Evolutionary conservation across 2,797 vertebrate species (phyloP).

Genomic region (Orestias chungarensis): DNA sequence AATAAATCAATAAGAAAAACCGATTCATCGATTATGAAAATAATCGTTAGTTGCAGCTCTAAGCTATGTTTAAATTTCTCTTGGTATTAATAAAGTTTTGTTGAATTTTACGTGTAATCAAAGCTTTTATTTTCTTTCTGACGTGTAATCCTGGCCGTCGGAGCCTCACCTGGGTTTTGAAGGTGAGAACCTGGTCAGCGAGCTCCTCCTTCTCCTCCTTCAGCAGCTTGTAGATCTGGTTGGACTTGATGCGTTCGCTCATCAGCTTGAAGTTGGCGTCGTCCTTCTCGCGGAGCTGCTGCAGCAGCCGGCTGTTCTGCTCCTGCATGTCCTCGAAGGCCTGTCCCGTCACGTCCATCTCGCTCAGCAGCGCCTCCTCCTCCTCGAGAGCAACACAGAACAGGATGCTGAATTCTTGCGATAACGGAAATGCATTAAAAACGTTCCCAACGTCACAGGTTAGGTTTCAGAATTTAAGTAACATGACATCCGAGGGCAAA

Average conservation of each 20-base stretch:
- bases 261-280: slow-evolving; percentile 96
- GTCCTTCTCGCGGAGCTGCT: slow-evolving; percentile 92
- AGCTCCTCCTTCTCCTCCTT: slow-evolving; percentile 93
- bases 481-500: too few relatives aligned
- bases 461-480: too few relatives aligned
- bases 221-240: slow-evolving; percentile 94
- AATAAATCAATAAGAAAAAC: too few relatives aligned
- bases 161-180: slow-evolving; percentile 88
- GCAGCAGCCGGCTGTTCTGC: slow-evolving; percentile 91
- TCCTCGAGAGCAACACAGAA: slow-evolving; percentile 75
- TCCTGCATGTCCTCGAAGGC: slow-evolving; percentile 98
- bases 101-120: too few relatives aligned
- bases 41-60: too few relatives aligned
- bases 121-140: too few relatives aligned
- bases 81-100: too few relatives aligned
- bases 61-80: too few relatives aligned
- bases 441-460: too few relatives aligned
- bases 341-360: slow-evolving; percentile 94
- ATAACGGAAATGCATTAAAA: too few relatives aligned
- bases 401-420: slow-evolving; percentile 15
- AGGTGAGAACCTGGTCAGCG: slow-evolving; percentile 90
- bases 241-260: slow-evolving; percentile 94
- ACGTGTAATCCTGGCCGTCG: neutral
- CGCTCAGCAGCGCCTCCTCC: slow-evolving; percentile 89
- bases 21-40: too few relatives aligned